Base-by-base conservation (phyloP, 2,797 vertebrate species). In the Malacoctenus gilli region DNA sequence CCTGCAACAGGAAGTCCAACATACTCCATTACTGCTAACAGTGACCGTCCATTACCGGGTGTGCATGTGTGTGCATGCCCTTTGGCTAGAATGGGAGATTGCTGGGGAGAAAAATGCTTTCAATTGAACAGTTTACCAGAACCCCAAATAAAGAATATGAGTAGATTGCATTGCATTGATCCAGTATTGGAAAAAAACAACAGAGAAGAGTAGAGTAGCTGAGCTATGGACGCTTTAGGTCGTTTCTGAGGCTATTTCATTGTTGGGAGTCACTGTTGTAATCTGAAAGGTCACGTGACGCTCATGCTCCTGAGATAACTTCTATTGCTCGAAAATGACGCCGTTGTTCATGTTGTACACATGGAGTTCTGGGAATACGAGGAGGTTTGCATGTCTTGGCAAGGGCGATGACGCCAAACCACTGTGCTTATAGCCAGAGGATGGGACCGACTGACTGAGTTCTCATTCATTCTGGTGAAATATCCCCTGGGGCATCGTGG, bases 21-120 rank as follows among this genome's bases (percentile, higher is more conserved):
- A 4, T 15, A 38, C 59, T 65, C 49, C 67, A 80, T 83, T 74
- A 78, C 58, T 36, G 51, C 41, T 2, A 64, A 58, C 56, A 49
- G 2, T 41, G 70, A 7, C 59, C 60, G 53, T 77, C 59, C 46
- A 18, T 80, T 74, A 59, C 57, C 19, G 36, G 16, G 21, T 10
- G 9, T 31, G 21, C 8, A 20, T 68, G 39, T 46, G 12, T 32
- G 56, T 78, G 11, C 21, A 25, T 63, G 66, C 66, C 79, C 71
- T 78, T 53, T 74, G 75, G 78, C 68, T 50, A 22, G 38, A 61
- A 61, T 16, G 3, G 0, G 38, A 47, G 23, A 62, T 37, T 42
- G 22, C 4, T 21, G 8, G 2, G 4, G 10, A 18, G 10, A 38
- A 8, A 5, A 37, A 44, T 40, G 56, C 57, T 59, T 75, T 52